phyloP scores from a whole-genome alignment of 2,113 vertebrate genomes.

The Actenoides lindsayi region DNA sequence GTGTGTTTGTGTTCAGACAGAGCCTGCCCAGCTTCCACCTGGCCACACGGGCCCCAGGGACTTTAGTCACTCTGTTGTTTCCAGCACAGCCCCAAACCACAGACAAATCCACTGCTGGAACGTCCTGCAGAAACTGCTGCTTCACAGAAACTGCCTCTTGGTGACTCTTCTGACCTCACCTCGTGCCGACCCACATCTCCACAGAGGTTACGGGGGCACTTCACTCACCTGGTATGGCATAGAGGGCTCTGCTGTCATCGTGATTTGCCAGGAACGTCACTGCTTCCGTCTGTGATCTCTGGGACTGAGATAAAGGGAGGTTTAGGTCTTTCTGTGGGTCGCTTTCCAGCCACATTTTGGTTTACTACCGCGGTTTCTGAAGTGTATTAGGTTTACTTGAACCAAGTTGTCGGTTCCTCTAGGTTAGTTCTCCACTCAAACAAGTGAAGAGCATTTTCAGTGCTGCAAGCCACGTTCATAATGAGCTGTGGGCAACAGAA shows the following conservation, averaged over 20 bases:
- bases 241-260: constrained; percentile 96
- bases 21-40: not conserved
- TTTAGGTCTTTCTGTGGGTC: not conserved
- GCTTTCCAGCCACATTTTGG: not conserved
- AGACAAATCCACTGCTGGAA: not conserved
- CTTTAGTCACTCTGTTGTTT: not conserved
- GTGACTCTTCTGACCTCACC: not conserved
- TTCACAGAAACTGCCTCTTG: accelerated
- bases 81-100: not conserved
- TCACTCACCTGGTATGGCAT: constrained; percentile 93
- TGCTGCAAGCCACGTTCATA: not conserved
- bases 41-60: not conserved
- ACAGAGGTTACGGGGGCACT: not conserved
- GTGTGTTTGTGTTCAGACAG: not conserved
- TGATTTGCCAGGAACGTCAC: constrained; percentile 98
- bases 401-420: not conserved
- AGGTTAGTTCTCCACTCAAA: not conserved
- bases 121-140: not conserved
- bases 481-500: not conserved
- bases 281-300: constrained; percentile 96
- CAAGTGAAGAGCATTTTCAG: not conserved
- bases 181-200: accelerated
- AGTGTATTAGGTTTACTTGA: accelerated
- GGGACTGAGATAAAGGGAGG: constrained; percentile 79
- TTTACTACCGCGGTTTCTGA: not conserved